Evolutionary conservation across 2,113 vertebrate genomes (phyloP).

Genomic region (Marmota monax): DNA sequence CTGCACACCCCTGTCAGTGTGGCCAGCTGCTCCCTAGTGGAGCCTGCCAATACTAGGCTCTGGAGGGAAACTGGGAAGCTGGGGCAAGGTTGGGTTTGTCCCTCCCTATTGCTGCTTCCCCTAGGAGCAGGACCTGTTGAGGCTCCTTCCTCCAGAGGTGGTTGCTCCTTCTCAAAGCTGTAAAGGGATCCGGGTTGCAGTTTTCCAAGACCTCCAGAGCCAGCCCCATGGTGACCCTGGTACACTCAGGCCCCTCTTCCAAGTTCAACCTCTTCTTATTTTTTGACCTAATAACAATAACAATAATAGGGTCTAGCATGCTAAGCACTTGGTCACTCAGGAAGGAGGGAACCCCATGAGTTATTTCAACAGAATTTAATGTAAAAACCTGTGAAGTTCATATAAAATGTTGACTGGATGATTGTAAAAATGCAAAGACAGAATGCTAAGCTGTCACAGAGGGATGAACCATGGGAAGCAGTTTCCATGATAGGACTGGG

Average conservation of each 20-base stretch:
- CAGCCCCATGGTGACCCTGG: neutral
- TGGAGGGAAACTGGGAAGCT: neutral
- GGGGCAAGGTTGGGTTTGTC: accelerated
- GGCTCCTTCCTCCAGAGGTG: neutral
- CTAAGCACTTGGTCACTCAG: neutral
- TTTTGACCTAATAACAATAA: no score
- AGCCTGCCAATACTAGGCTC: neutral
- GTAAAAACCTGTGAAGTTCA: neutral
- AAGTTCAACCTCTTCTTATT: neutral
- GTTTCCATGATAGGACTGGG: neutral
- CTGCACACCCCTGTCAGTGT: neutral
- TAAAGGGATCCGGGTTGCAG: neutral
- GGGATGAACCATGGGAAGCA: neutral
- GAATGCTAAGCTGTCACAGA: neutral
- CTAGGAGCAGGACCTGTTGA: neutral
- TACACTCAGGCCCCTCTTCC: no score
- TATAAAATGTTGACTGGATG: neutral
- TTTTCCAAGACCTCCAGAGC: neutral
- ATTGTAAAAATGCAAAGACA: neutral
- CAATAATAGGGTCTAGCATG: no score
- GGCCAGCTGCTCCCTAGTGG: neutral
- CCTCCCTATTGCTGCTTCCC: neutral
- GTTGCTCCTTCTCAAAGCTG: neutral
- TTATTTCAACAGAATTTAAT: neutral
- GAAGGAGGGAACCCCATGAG: neutral